Conservation (phyloP, 1,140 invertebrate species). For the Cyclargus thomasi region DNA sequence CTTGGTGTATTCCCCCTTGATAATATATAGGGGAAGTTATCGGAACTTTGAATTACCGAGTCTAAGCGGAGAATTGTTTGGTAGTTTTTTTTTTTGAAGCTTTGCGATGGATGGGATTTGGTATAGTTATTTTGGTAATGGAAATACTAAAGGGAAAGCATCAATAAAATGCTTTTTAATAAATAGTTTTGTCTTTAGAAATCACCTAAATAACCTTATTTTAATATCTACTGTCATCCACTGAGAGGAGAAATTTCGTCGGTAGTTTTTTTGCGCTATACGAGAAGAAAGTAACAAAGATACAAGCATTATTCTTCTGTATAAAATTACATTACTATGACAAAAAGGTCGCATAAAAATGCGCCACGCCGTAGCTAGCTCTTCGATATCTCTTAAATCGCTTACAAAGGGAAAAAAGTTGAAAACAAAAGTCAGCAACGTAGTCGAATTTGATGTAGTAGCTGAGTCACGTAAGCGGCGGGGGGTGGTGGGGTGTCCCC, state of each 20-base stretch:
- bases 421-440: constrained; percentile 36
- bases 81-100: background rate
- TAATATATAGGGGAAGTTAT: background rate
- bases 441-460: constrained; percentile 64
- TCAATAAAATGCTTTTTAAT: too few relatives aligned
- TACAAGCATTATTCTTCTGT: too few relatives aligned
- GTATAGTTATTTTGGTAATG: background rate
- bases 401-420: constrained; percentile 35
- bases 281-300: too few relatives aligned
- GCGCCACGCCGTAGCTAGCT: background rate
- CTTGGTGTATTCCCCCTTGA: background rate
- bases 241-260: too few relatives aligned
- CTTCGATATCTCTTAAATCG: background rate
- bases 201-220: too few relatives aligned
- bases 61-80: background rate
- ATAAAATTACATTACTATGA: too few relatives aligned
- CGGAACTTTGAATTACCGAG: background rate
- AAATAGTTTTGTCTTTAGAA: too few relatives aligned
- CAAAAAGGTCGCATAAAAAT: background rate
- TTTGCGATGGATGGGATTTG: background rate
- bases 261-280: too few relatives aligned
- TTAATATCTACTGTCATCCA: too few relatives aligned
- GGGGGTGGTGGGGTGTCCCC: constrained; percentile 24
- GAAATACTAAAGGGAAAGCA: too few relatives aligned
- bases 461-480: constrained; percentile 65